Conservation (phyloP, 2,888 invertebrate genomes). For the Drosophila tanythrix region DNA sequence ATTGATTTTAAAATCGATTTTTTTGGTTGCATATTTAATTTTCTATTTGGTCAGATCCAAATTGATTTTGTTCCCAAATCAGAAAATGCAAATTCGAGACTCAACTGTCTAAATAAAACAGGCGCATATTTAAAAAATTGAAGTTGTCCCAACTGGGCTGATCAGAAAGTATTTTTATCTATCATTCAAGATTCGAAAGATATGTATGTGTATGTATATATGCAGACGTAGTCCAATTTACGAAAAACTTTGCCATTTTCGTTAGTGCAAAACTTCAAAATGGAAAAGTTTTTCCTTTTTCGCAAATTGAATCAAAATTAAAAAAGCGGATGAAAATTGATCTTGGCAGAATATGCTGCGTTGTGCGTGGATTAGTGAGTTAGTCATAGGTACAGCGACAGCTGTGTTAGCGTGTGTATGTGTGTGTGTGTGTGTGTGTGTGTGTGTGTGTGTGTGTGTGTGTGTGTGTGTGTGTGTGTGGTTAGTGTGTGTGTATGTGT, state of each 20-base stretch:
- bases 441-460: background rate
- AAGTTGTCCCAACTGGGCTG: background rate
- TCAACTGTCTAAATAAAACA: no score
- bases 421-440: background rate
- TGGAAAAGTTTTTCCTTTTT: background rate
- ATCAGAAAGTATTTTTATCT: background rate
- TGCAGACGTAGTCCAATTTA: background rate
- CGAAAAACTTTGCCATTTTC: background rate
- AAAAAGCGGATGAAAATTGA: background rate
- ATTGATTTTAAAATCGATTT: background rate
- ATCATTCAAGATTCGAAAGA: background rate
- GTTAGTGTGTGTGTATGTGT: background rate
- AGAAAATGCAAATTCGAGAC: background rate
- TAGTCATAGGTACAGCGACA: slow-evolving; percentile 1
- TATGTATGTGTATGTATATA: background rate
- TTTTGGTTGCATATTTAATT: background rate
- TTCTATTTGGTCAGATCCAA: background rate
- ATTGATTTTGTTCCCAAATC: background rate
- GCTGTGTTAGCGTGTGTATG: background rate
- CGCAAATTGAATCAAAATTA: no score
- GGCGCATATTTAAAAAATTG: background rate
- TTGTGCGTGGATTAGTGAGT: background rate
- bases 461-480: no score
- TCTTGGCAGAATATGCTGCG: background rate
- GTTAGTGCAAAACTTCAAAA: background rate